Base-by-base conservation (phyloP, 2,888 invertebrate species). In the Lasioglossum lativentre region DNA sequence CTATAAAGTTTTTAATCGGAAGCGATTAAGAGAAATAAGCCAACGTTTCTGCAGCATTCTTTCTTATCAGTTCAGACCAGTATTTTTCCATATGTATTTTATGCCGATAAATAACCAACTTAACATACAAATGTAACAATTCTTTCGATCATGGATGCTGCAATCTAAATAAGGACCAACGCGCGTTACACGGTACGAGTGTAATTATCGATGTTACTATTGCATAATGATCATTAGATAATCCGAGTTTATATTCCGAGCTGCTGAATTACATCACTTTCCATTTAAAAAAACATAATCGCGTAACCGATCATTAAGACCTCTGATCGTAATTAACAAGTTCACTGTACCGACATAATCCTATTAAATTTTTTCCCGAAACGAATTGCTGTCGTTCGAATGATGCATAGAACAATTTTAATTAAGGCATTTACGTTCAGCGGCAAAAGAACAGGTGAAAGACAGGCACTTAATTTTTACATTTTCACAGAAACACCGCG, bases 401-500 rank as follows among this genome's bases (percentile, higher is more conserved):
- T 16, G 1, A 8, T 30, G 3, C 12, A 2, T 16, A 0, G 6
- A 30, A 56, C 1, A 16, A 14, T 16, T 63, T 14, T 30, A 5
- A 63, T 30, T n/a, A n/a, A n/a, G n/a, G n/a, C n/a, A n/a, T n/a
- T n/a, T n/a, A n/a, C n/a, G n/a, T n/a, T n/a, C n/a, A n/a, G n/a
- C n/a, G n/a, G n/a, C n/a, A n/a, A n/a, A n/a, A n/a, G n/a, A n/a
- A n/a, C n/a, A n/a, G n/a, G n/a, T n/a, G n/a, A n/a, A n/a, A n/a
- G n/a, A 42, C 45, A 68, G 34, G 59, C 23, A 56, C 16, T 34
- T 16, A 8, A 27, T 47, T 38, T 56, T 34, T 73, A 38, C 1
- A 38, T 68, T 42, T 79, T 59, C 3, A 27, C 40, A n/a, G 34
- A n/a, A 47, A 68, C 30, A 6, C 19, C 71, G 71, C 63, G 73